Percentiles rank a stretch among this genome's conserved stretches.
Evolutionary conservation across 2,797 vertebrate species (phyloP).

Genomic region (Chloroceryle inda): DNA sequence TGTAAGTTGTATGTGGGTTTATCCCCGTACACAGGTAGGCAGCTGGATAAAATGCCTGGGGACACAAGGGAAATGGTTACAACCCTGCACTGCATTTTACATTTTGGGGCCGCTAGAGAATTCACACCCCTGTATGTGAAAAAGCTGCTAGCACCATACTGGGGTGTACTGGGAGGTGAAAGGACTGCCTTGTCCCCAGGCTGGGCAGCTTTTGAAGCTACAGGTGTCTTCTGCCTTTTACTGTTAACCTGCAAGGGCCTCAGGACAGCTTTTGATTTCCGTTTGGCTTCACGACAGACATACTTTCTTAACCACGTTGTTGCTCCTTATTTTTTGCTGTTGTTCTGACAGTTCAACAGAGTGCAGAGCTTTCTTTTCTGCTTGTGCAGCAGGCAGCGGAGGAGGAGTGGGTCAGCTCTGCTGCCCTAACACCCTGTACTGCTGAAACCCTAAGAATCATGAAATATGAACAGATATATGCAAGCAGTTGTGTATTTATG

Average conservation of each 20-base stretch:
- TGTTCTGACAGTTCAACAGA: background rate
- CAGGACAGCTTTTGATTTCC: background rate
- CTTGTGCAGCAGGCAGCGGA: background rate
- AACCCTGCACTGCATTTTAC: fast-evolving
- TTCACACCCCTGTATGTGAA: background rate
- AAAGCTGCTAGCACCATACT: background rate
- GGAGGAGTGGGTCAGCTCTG: background rate
- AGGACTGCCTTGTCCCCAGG: background rate
- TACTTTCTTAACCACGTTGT: background rate
- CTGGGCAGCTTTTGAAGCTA: background rate
- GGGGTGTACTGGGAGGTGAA: background rate
- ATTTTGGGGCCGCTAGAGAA: background rate
- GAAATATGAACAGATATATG: background rate
- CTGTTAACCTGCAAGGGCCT: background rate
- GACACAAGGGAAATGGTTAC: background rate
- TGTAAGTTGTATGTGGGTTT: background rate
- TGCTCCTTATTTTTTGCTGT: background rate
- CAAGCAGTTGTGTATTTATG: background rate
- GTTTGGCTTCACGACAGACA: background rate
- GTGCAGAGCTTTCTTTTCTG: background rate
- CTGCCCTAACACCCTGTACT: background rate
- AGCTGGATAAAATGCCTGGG: background rate
- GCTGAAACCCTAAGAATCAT: background rate
- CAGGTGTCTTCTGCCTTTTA: background rate
- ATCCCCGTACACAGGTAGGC: background rate